Conservation (phyloP, 2,113 vertebrate species). For the Corvus cornix region DNA sequence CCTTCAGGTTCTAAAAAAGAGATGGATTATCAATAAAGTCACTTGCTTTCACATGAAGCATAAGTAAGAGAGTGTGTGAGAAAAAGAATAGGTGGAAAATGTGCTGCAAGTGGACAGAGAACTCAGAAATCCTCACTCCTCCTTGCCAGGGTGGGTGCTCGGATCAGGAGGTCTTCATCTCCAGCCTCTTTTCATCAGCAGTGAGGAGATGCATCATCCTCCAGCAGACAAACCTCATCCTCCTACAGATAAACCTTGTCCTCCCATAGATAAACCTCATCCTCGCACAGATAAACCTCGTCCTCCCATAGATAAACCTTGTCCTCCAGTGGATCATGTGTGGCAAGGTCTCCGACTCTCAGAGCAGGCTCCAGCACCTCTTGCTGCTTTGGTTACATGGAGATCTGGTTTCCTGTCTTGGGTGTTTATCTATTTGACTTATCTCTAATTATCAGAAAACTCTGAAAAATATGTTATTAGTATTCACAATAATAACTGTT, state of each 20-base stretch:
- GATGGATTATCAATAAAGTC: background rate
- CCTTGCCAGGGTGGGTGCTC: background rate
- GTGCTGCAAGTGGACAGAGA: background rate
- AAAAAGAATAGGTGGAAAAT: background rate
- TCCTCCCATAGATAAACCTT: background rate
- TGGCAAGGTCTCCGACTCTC: background rate
- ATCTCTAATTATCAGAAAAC: background rate
- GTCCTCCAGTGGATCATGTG: rapidly evolving
- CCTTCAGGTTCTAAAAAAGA: background rate
- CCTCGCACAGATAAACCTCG: too few species aligned
- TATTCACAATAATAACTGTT: background rate
- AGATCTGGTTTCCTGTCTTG: background rate
- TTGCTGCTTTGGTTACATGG: background rate
- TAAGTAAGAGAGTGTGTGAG: background rate
- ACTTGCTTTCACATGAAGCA: background rate
- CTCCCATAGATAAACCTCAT: background rate
- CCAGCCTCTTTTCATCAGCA: background rate
- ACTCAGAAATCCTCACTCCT: background rate
- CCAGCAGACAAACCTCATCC: background rate
- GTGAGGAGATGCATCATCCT: background rate
- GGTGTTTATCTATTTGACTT: background rate
- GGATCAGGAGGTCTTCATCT: background rate
- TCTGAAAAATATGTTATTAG: background rate
- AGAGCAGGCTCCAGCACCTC: background rate
- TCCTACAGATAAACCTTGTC: too few species aligned